phyloP scores from a whole-genome alignment of 2,113 vertebrate species.

The Xiphophorus couchianus region DNA sequence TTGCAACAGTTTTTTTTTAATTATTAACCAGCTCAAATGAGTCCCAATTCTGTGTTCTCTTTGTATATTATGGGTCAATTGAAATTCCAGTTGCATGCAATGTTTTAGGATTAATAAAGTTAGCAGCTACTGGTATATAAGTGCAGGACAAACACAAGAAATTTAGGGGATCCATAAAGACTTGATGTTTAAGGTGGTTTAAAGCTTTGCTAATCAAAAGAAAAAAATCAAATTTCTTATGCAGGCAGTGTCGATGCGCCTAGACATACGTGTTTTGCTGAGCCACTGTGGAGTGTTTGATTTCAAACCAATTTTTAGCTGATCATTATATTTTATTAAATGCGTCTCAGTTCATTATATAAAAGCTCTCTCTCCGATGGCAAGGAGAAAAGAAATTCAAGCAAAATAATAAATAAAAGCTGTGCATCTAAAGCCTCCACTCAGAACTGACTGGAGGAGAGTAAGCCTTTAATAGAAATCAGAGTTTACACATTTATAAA shows the following conservation, averaged over 20 bases:
- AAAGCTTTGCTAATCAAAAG: conserved; percentile 55
- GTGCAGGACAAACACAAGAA: conserved; percentile 54
- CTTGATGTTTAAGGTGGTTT: conserved; percentile 55
- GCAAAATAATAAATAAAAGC: conserved; percentile 1
- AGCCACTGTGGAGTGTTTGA: conserved; percentile 74
- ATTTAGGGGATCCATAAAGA: conserved; percentile 43
- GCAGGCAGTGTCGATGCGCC: conserved; percentile 68
- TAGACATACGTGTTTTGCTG: conserved; percentile 74
- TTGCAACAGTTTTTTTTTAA: conserved; percentile 57
- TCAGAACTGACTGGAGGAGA: conserved; percentile 22
- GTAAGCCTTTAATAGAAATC: conserved; percentile 48
- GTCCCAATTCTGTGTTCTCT: conserved; percentile 40
- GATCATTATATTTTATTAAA: conserved; percentile 79
- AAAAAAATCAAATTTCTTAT: conserved; percentile 63
- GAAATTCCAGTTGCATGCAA: conserved; percentile 54
- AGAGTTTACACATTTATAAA: conserved; percentile 57
- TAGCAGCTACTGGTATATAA: conserved; percentile 51
- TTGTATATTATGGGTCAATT: conserved; percentile 46
- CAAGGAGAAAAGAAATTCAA: neutral
- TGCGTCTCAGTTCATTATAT: conserved; percentile 69
- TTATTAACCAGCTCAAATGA: conserved; percentile 57
- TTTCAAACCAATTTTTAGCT: conserved; percentile 76
- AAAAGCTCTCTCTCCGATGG: conserved; percentile 52
- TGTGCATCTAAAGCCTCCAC: conserved; percentile 46
- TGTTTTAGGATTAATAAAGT: conserved; percentile 67